These are phyloP conservation scores for Ornithoptera alexandrae DNA, from an alignment of 2,888 invertebrate genomes.

Conservation along the genomic window DNA sequence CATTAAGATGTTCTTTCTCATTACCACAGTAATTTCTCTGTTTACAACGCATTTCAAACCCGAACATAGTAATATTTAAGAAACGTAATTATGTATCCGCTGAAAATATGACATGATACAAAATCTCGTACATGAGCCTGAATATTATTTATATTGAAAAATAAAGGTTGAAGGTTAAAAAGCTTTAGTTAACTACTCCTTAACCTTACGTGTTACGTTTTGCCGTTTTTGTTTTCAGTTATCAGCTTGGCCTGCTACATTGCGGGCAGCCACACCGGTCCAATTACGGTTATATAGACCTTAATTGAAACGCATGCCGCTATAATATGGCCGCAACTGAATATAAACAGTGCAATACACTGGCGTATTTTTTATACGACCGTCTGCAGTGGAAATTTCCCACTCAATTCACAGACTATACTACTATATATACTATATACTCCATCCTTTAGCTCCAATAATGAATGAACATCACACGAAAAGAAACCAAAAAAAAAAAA, in stretches of 20 bases:
- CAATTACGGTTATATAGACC: slow-evolving; percentile 68
- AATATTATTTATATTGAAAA: too few relatives aligned
- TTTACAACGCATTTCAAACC: too few relatives aligned
- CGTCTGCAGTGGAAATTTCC: slow-evolving; percentile 23
- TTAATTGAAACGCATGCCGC: slow-evolving; percentile 72
- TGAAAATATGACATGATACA: too few relatives aligned
- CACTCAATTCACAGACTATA: slow-evolving; percentile 4
- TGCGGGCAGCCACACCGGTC: slow-evolving; percentile 33
- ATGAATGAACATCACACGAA: not conserved
- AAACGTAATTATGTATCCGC: too few relatives aligned
- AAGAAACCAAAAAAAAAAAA: not conserved
- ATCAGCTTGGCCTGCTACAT: slow-evolving; percentile 5
- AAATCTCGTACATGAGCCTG: too few relatives aligned
- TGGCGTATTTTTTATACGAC: slow-evolving; percentile 26
- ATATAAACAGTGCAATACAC: slow-evolving; percentile 32
- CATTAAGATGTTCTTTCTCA: too few relatives aligned
- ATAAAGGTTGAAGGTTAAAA: too few relatives aligned
- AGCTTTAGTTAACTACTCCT: too few relatives aligned
- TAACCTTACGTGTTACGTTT: not conserved
- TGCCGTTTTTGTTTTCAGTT: slow-evolving; percentile 5
- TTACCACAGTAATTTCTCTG: too few relatives aligned
- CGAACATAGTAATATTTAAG: too few relatives aligned
- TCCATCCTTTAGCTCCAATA: not conserved
- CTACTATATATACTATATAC: too few relatives aligned
- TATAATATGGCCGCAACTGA: slow-evolving; percentile 33